A percentile compares a stretch with the other conserved stretches of the same genome.
Conservation (phyloP, 1,140 invertebrate genomes). For the Conus ventricosus region DNA sequence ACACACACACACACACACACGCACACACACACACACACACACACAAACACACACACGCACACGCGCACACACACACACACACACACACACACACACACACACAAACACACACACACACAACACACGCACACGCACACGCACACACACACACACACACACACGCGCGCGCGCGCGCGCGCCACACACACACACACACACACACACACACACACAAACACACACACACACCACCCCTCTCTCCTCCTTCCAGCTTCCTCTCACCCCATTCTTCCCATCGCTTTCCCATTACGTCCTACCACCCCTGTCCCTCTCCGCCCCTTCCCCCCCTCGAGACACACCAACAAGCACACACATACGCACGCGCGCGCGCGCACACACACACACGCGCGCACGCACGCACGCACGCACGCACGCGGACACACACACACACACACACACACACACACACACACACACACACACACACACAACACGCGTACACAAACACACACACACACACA, state of each 20-base stretch:
- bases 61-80: no score
- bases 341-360: neutral
- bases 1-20: no score
- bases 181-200: no score
- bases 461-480: neutral
- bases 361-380: neutral
- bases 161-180: neutral
- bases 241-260: no score
- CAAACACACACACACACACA: constrained; percentile 2
- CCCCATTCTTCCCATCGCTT: no score
- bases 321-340: no score
- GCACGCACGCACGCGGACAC: constrained; percentile 4
- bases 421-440: constrained; percentile 15
- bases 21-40: neutral
- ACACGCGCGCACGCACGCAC: neutral
- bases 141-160: neutral
- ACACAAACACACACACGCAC: neutral
- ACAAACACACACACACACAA: neutral
- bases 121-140: neutral
- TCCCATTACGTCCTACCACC: no score
- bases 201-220: no score
- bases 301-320: no score
- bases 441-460: constrained; percentile 15
- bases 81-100: neutral
- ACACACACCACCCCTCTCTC: no score